phyloP scores from a whole-genome alignment of 2,888 invertebrate species.

The Sympetrum striolatum region DNA sequence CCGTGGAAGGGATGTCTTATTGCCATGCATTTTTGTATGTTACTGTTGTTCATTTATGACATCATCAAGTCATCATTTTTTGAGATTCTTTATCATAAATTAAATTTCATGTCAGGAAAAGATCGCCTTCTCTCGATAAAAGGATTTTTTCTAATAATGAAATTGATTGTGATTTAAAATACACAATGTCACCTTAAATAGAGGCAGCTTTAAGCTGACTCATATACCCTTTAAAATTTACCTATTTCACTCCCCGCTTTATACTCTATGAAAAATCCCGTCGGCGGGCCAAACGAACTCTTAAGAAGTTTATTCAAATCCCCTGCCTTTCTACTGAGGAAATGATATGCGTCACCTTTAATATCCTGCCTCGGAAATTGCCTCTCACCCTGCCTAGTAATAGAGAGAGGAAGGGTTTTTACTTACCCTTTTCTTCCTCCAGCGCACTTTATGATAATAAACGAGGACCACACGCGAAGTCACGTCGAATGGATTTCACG shows the following conservation, averaged over 20 bases:
- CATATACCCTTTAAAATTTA: not conserved
- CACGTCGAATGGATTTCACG: slow-evolving; percentile 11
- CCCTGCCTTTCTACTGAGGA: not conserved
- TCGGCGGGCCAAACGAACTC: not conserved
- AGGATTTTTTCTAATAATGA: too few relatives aligned
- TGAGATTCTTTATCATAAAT: too few relatives aligned
- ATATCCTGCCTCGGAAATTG: not conserved
- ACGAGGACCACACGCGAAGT: slow-evolving; percentile 20
- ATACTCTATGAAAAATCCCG: not conserved
- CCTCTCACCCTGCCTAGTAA: not conserved
- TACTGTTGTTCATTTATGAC: too few relatives aligned
- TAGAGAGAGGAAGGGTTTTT: not conserved
- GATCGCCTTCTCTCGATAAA: too few relatives aligned
- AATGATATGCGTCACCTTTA: slow-evolving; percentile 23
- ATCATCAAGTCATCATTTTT: too few relatives aligned
- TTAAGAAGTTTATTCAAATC: not conserved
- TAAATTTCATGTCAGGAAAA: too few relatives aligned
- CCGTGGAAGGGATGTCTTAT: too few relatives aligned
- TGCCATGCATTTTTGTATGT: too few relatives aligned
- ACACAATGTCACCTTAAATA: too few relatives aligned
- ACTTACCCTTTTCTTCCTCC: not conserved
- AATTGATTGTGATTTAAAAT: too few relatives aligned
- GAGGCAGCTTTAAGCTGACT: too few relatives aligned
- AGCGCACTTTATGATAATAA: slow-evolving; percentile 35
- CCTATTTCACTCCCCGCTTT: not conserved